phyloP scores from a whole-genome alignment of 1,140 invertebrate species.

The Popillia japonica region DNA sequence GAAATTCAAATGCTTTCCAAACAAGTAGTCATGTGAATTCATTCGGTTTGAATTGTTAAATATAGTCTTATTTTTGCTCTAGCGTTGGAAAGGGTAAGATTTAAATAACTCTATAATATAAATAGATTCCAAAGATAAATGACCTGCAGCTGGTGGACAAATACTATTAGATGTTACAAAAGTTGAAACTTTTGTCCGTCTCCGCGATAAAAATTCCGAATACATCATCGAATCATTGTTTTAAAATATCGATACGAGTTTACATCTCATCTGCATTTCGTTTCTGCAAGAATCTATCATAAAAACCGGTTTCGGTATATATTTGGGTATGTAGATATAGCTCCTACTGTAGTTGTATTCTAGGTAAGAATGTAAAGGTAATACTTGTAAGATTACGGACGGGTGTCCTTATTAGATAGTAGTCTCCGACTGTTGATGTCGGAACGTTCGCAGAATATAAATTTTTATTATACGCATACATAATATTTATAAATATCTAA shows the following conservation, averaged over 20 bases:
- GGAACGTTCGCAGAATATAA: too few species aligned
- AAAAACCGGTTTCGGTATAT: slow-evolving; percentile 15
- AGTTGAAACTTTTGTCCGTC: not conserved
- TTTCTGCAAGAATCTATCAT: slow-evolving; percentile 20
- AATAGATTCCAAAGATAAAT: slow-evolving; percentile 23
- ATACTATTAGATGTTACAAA: slow-evolving; percentile 13
- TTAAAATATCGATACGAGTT: not conserved
- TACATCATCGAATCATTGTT: not conserved
- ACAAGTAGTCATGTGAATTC: not conserved
- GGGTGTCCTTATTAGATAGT: too few species aligned
- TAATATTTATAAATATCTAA: too few species aligned
- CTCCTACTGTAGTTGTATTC: too few species aligned
- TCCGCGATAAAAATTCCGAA: not conserved
- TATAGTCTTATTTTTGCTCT: slow-evolving; percentile 17
- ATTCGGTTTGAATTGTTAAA: slow-evolving; percentile 7
- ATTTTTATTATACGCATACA: too few species aligned
- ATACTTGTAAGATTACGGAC: too few species aligned
- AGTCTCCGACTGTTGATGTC: too few species aligned
- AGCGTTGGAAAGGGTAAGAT: slow-evolving; percentile 27
- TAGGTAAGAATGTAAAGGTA: too few species aligned
- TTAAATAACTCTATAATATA: slow-evolving; percentile 27
- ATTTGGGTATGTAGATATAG: slow-evolving; percentile 3
- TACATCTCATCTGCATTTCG: not conserved
- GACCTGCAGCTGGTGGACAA: slow-evolving; percentile 25
- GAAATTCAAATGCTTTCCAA: not conserved